A percentile compares a stretch with the other conserved stretches of the same genome.
Conservation (phyloP, 2,888 invertebrate species). For the Nemurella pictetii region DNA sequence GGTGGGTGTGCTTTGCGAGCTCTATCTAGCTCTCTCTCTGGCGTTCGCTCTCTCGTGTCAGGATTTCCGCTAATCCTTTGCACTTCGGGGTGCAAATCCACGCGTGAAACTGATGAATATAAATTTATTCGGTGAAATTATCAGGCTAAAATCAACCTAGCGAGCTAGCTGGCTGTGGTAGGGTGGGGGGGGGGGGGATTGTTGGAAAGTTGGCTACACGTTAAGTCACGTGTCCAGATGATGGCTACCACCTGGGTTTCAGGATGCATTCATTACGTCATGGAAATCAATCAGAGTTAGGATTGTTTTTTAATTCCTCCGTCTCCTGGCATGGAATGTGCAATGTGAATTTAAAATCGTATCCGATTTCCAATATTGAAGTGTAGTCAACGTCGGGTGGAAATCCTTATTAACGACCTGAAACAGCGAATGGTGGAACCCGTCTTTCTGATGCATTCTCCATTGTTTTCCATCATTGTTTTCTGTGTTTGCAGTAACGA, state of each 20-base stretch:
- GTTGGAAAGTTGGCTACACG: background rate
- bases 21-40: background rate
- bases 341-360: too few relatives aligned
- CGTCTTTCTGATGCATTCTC: too few relatives aligned
- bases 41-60: background rate
- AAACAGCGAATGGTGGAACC: too few relatives aligned
- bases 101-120: background rate
- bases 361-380: too few relatives aligned
- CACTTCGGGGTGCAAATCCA: background rate
- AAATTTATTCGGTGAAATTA: background rate
- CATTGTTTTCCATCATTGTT: too few relatives aligned
- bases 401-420: too few relatives aligned
- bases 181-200: background rate
- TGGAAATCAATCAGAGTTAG: background rate
- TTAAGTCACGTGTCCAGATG: background rate
- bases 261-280: background rate
- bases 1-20: background rate
- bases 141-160: background rate
- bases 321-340: too few relatives aligned
- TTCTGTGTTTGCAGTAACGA: too few relatives aligned
- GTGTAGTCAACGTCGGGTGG: too few relatives aligned
- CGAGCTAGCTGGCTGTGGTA: background rate
- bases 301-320: too few relatives aligned
- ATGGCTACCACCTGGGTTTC: background rate
- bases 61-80: background rate